Base-by-base conservation (phyloP, 2,797 vertebrate species). In the Enoplosus armatus region DNA sequence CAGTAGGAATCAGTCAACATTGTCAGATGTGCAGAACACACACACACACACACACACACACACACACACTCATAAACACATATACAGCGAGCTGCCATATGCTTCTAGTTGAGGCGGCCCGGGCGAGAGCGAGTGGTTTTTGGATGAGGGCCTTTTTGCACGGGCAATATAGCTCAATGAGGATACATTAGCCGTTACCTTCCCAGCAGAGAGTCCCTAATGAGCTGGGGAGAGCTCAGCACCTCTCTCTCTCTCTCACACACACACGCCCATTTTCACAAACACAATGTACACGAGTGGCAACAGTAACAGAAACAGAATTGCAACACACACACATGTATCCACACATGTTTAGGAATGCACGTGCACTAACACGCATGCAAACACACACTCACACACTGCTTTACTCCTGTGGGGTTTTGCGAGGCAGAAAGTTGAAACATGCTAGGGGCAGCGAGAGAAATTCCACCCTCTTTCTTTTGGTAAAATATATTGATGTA, bases 151-250 rank as follows among this genome's bases (percentile, higher is more conserved):
- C 77, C 75, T 86, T 90, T n/a, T 80, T 90, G 79, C 91, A 93
- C 75, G 84, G 87, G 56, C 85, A 87, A 93, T 94, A 90, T 92
- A 94, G 80, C 71, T 84, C 88, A 88, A 90, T 92, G 83, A 93
- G 89, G 85, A 85, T 84, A 85, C 87, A 93, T 93, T 88, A 87
- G 87, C 90, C 62, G 27, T 90, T 91, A 85, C 81, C 78, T 87
- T 91, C 88, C 86, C 92, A 90, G 86, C 86, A 85, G 85, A 87
- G 87, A 87, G 76, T 90, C 67, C 72, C 85, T 89, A 90, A 94
- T 90, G 90, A 92, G 79, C 87, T 83, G 74, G 69, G 78, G 81
- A 86, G 81, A 77, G 72, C 77, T 72, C 75, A 84, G 81, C 77
- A 77, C 75, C 65, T 54, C 53, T 26, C 59, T 64, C 6, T 24